Percentiles rank a stretch among this genome's conserved stretches.
Conservation (phyloP, 2,797 vertebrate genomes). For the Clarias platycephalus region DNA sequence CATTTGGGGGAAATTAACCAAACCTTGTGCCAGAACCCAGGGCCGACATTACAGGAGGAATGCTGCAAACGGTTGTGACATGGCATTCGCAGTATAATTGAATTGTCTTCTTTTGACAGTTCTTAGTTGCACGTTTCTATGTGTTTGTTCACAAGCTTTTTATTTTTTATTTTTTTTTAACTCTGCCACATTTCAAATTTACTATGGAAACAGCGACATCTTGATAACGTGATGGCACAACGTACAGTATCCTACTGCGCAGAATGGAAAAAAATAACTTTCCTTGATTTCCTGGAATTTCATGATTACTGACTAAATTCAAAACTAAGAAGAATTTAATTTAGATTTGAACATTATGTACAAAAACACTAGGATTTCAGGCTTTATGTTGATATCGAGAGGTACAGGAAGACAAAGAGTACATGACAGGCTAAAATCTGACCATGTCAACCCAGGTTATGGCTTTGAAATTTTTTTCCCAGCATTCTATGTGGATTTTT, state of each 20-base stretch:
- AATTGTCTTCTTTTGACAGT: background rate
- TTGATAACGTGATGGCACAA: background rate
- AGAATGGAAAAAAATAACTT: background rate
- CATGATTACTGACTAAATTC: background rate
- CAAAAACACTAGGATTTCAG: background rate
- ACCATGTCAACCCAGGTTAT: background rate
- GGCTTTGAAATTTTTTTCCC: background rate
- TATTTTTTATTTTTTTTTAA: background rate
- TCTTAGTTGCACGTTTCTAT: too few relatives aligned
- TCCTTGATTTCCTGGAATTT: background rate
- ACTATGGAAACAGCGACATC: background rate
- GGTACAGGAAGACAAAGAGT: background rate
- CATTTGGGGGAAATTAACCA: slow-evolving; percentile 34
- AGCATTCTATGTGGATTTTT: background rate
- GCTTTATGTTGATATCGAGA: background rate
- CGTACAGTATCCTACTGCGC: background rate
- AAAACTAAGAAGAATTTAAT: background rate
- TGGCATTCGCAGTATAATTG: background rate
- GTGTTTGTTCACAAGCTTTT: background rate
- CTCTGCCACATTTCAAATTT: background rate
- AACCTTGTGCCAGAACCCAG: slow-evolving; percentile 7
- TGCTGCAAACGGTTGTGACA: background rate
- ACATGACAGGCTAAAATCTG: background rate
- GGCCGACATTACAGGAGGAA: background rate
- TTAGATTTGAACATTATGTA: background rate